These are phyloP conservation scores for Agriopis marginaria DNA, from an alignment of 2,888 invertebrate genomes.

Conservation along the genomic window DNA sequence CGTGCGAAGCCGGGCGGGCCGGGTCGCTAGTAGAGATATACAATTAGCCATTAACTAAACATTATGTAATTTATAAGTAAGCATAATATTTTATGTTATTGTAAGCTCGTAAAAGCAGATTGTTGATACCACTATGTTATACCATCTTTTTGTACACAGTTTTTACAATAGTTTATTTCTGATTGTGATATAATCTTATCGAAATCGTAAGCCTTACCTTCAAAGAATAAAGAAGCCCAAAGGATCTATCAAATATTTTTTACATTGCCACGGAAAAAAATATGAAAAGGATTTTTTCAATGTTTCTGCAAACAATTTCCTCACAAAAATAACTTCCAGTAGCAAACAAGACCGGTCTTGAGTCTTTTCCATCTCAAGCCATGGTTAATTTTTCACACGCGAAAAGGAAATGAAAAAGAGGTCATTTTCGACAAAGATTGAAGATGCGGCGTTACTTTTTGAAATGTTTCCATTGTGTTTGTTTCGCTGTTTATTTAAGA, in stretches of 20 bases:
- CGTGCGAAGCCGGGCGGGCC: too few relatives aligned
- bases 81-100: too few relatives aligned
- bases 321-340: constrained; percentile 5
- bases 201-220: too few relatives aligned
- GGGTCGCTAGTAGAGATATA: too few relatives aligned
- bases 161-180: too few relatives aligned
- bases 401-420: constrained; percentile 41
- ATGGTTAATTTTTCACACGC: constrained; percentile 43
- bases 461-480: constrained; percentile 39
- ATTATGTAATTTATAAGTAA: too few relatives aligned
- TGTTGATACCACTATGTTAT: too few relatives aligned
- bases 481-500: constrained; percentile 38
- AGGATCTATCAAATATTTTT: background rate
- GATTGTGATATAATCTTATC: too few relatives aligned
- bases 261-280: background rate
- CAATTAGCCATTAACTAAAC: too few relatives aligned
- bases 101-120: too few relatives aligned
- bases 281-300: background rate
- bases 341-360: constrained; percentile 9
- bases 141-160: too few relatives aligned
- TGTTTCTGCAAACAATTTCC: constrained; percentile 11
- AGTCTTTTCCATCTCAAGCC: constrained; percentile 5
- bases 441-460: constrained; percentile 34
- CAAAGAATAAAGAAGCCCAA: background rate
- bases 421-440: constrained; percentile 44